Evolutionary conservation across 2,113 vertebrate species (phyloP), one percentile per base, ranked within the genome.

Genomic region (Aphyosemion australe): DNA sequence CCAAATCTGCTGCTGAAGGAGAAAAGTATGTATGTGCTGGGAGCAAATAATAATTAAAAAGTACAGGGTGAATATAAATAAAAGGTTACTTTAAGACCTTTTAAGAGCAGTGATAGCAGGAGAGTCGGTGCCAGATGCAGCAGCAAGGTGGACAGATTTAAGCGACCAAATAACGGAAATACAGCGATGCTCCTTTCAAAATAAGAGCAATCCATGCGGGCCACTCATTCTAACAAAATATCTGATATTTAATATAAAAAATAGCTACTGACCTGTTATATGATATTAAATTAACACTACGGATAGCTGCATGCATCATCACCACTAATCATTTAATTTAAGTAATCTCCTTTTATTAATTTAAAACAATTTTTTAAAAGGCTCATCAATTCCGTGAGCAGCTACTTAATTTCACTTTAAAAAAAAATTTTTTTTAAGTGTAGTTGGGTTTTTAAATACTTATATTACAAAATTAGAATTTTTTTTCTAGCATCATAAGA

Each of bases 171-270:
- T 18, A 63, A 48, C 55, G 83, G 83, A 83, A 79, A 63, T 63
- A 6, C 1, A 0, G 31, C 5, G 9, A 16, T 4, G 1, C 2
- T 14, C 8, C 1, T 79, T 77, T 81, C 79, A 84, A 71, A 84
- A 75, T 86, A 83, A 86, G n/a, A 77, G 68, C 31, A 32, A 3
- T 1, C 6, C 4, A 37, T 37, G 34, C 6, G 21, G 37, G 41
- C n/a, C 13, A 47, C 12, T 42, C 41, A 52, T n/a, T 54, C 7
- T 4, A 34, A 34, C 14, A 12, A 26, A 13, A n/a, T 4, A 48
- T 37, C 26, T 26, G 1, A 54, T n/a, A 32, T 15, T 8, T 53
- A 9, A 16, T 37, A 26, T 4, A 26, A 5, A 26, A 26, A 26
- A 26, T 26, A 26, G 26, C 26, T 26, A 12, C 41, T 13, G 12